Evolutionary conservation across 2,888 invertebrate species (phyloP), one percentile per base, ranked within the genome.

Genomic region (Embidobia sp.): DNA sequence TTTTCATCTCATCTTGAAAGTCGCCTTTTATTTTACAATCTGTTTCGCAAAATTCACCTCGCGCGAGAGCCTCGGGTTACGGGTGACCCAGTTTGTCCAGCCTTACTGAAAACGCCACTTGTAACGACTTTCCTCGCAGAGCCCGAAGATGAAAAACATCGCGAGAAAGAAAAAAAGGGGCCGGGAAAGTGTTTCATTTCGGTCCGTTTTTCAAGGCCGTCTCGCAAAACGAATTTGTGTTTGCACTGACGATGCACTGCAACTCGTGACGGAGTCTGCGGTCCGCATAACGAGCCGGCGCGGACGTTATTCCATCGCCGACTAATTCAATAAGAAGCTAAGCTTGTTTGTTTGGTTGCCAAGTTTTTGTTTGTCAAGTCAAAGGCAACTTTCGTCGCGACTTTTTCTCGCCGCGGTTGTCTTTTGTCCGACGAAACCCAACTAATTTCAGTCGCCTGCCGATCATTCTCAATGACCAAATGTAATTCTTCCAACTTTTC

Each of bases 71-170:
- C 85, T 84, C 82, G 78, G 84, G 87, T 85, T 80, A 77, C 81
- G 78, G 79, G 78, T 86, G 87, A 87, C 87, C 87, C 82, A 87
- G 82, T 88, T 87, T 80, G 76, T 77, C 70, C 53, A 66, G 48
- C 37, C 55, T 61, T 16, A 26, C 55, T 37, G 42, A 18, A 48
- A 61, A 61, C 66, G 66, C 59, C 37, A 59, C 75, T 75, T 42
- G 53, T 69, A 69, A 69, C 42, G 63, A 61, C 22, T 49, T 64
- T 49, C 44, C 6, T 61, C 27, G 51, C 6, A 29, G 27, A 18
- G 42, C 51, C 44, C 35, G 33, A 27, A 44, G 64, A 35, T 10
- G 49, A 40, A 26, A 53, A 19, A 49, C 26, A 13, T 35, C 33
- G 55, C 42, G 37, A 11, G 37, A 11, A 22, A 15, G 15, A 33